These are phyloP conservation scores for Calycopis cecrops DNA, from an alignment of 1,140 invertebrate species.

Conservation along the genomic window DNA sequence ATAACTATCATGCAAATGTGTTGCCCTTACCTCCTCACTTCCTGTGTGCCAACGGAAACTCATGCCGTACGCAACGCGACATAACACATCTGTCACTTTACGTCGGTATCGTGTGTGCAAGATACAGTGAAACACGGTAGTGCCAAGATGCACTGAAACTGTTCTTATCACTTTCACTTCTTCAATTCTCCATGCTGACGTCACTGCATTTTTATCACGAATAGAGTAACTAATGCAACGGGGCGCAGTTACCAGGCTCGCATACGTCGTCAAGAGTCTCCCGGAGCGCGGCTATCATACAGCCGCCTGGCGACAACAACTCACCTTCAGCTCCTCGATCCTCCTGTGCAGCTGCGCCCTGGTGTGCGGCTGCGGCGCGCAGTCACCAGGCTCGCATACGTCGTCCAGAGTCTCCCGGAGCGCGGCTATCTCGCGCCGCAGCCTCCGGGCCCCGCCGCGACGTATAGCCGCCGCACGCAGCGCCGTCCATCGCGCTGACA, in stretches of 20 bases:
- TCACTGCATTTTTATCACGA: no score
- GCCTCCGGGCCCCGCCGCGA: constrained; percentile 54
- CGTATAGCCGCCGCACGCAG: constrained; percentile 55
- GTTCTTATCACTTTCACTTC: no score
- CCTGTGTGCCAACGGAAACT: no score
- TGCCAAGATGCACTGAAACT: no score
- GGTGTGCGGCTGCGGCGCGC: constrained; percentile 59
- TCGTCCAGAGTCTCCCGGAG: constrained; percentile 61
- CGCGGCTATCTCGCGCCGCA: constrained; percentile 65
- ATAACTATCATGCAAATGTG: no score
- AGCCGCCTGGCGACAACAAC: not conserved
- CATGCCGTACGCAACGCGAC: no score
- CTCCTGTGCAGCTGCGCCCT: constrained; percentile 62
- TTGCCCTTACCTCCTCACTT: no score
- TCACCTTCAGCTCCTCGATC: constrained; percentile 68
- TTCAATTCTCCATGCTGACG: no score
- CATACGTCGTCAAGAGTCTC: not conserved
- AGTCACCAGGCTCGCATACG: constrained; percentile 57
- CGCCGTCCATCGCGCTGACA: constrained; percentile 66
- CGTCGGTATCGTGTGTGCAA: no score
- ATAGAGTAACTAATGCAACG: no score
- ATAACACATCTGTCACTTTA: no score
- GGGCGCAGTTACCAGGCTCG: not conserved
- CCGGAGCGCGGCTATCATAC: not conserved
- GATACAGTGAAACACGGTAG: no score